Conservation (phyloP, 2,113 vertebrate genomes). For the Hipposideros armiger region DNA sequence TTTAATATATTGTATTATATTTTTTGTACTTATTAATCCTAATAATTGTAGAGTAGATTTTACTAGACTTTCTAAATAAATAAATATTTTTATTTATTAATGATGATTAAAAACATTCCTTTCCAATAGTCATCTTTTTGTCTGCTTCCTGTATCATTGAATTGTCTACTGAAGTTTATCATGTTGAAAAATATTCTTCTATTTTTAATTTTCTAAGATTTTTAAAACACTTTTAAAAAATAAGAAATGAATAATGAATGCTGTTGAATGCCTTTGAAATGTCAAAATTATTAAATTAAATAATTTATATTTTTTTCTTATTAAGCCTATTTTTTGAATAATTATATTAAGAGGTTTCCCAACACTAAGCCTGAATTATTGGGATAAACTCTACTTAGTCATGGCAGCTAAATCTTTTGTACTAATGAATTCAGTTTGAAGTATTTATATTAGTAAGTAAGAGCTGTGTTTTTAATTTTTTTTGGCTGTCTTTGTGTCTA, state of each 20-base stretch:
- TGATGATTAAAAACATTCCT: neutral
- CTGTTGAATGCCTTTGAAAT: constrained; percentile 48
- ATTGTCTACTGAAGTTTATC: neutral
- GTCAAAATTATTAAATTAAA: constrained; percentile 48
- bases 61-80: neutral
- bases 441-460: constrained; percentile 60
- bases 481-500: neutral
- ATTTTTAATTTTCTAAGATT: constrained; percentile 49
- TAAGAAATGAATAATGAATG: neutral
- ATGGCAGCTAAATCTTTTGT: constrained; percentile 50
- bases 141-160: neutral
- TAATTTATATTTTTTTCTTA: constrained; percentile 47
- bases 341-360: constrained; percentile 54
- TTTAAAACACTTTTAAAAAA: neutral
- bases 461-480: neutral
- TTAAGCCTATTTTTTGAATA: neutral
- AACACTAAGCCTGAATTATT: constrained; percentile 48
- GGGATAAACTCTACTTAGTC: constrained; percentile 62
- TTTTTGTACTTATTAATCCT: neutral
- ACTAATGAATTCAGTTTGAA: constrained; percentile 54
- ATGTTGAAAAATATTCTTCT: neutral
- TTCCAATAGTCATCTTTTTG: neutral
- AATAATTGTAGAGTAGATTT: neutral
- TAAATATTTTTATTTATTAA: neutral
- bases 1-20: neutral